phyloP scores from a whole-genome alignment of 2,113 vertebrate genomes.

The Engystomops pustulosus region DNA sequence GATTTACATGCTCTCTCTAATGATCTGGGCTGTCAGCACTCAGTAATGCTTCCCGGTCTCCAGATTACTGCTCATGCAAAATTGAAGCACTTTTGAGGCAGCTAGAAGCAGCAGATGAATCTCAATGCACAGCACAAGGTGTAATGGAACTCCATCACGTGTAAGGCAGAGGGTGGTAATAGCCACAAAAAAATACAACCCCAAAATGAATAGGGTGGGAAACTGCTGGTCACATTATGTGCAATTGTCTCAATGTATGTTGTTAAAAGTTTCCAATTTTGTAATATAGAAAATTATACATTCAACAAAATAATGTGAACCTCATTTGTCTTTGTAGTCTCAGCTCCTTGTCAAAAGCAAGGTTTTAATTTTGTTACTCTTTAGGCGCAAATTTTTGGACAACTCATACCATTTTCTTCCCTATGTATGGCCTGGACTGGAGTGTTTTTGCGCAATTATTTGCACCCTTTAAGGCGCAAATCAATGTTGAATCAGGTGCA shows the following conservation, averaged over 20 bases:
- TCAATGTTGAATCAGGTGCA: no score
- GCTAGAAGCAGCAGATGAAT: constrained; percentile 75
- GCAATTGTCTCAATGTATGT: no score
- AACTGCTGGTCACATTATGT: no score
- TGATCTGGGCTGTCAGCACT: constrained; percentile 75
- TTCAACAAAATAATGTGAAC: no score
- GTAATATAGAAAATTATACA: not conserved
- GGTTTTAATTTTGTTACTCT: no score
- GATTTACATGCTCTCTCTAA: constrained; percentile 81
- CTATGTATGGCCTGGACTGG: no score
- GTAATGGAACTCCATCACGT: constrained; percentile 74
- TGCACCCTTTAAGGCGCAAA: no score
- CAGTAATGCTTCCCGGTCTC: constrained; percentile 76
- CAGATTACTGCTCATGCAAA: constrained; percentile 87
- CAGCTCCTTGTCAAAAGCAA: no score
- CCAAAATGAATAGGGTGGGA: not conserved
- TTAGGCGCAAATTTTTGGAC: no score
- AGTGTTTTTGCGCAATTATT: no score
- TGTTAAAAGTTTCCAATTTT: not conserved
- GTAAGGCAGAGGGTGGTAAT: constrained; percentile 73
- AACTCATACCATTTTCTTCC: no score
- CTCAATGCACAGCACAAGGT: constrained; percentile 71
- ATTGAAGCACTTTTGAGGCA: constrained; percentile 80
- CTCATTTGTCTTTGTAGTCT: no score
- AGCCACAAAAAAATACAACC: constrained; percentile 50